A percentile compares a stretch with the other conserved stretches of the same genome.
phyloP scores from a whole-genome alignment of 2,888 invertebrate species.

The Drosophila eohydei region DNA sequence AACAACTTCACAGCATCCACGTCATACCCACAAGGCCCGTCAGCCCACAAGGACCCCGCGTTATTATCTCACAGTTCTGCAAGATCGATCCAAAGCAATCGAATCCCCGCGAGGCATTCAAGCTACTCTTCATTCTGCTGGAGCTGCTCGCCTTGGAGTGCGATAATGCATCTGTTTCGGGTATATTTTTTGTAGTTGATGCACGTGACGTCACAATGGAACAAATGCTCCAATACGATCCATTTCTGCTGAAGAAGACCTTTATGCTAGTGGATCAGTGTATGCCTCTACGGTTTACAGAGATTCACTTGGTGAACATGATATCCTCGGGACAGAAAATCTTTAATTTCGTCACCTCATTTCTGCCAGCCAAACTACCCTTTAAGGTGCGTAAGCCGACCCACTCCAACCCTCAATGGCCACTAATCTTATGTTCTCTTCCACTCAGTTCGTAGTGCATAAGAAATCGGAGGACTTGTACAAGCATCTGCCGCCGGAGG shows the following conservation, averaged over 20 bases:
- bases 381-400: conserved; percentile 65
- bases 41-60: conserved; percentile 56
- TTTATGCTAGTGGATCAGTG: conserved; percentile 71
- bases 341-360: conserved; percentile 71
- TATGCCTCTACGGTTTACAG: conserved; percentile 70
- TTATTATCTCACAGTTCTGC: conserved; percentile 75
- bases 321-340: conserved; percentile 65
- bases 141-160: conserved; percentile 75
- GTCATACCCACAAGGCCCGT: conserved; percentile 67
- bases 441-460: conserved; percentile 73
- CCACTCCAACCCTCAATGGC: not conserved
- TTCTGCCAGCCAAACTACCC: conserved; percentile 70
- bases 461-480: conserved; percentile 80
- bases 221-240: conserved; percentile 77
- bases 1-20: conserved; percentile 58
- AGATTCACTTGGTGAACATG: conserved; percentile 80
- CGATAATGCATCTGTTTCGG: conserved; percentile 68
- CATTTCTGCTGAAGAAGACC: conserved; percentile 70
- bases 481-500: conserved; percentile 73
- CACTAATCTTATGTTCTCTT: not conserved
- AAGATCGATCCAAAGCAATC: conserved; percentile 72
- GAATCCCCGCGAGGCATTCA: conserved; percentile 73
- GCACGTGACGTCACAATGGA: conserved; percentile 74
- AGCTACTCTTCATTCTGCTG: conserved; percentile 76
- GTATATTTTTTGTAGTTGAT: conserved; percentile 73